Evolutionary conservation across 2,888 invertebrate genomes (phyloP), one percentile per base, ranked within the genome.

Genomic region (Drosophila formosana): DNA sequence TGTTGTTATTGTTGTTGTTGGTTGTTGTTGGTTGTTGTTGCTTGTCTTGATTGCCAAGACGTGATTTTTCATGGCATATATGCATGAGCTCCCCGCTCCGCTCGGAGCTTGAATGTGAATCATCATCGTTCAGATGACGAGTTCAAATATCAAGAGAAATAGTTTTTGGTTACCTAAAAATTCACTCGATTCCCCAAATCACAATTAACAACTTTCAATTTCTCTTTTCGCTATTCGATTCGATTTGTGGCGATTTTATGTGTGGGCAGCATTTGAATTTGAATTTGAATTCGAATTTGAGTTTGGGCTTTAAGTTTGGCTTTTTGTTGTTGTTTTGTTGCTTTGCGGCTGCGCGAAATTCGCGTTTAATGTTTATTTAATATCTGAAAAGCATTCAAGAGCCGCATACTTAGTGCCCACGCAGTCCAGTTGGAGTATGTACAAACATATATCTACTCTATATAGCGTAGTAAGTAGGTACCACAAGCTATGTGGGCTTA

Each of bases 401-500:
- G 72, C 6, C 86, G 80, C 72, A 88, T 88, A 83, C 88, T 83
- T 83, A 88, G 77, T 67, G 82, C 82, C 82, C 82, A 83, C 82
- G 84, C 63, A 60, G 75, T 60, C 53, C 68, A 68, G 61, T 73
- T 78, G 37, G 47, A 57, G 55, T 28, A 32, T 23, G 37, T 6
- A 7, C 13, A 39, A 34, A 60, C n/a, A 39, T n/a, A 3, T 28
- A 32, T 51, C 11, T 52, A 18, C 45, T 25, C 8, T 71, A 34
- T 55, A 41, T 41, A 47, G 30, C 41, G 8, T 52, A 39, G 43
- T 34, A 55, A 9, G 23, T 57, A 37, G 45, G 25, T 18, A n/a
- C 53, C 53, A 32, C 66, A 26, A 55, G 30, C n/a, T 6, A 63
- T 75, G 75, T 78, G 75, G 75, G 75, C 46, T 57, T 45, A 30